Percentiles rank a stretch among this genome's conserved stretches.
Conservation (phyloP, 2,797 vertebrate species). For the Bufotes viridis region DNA sequence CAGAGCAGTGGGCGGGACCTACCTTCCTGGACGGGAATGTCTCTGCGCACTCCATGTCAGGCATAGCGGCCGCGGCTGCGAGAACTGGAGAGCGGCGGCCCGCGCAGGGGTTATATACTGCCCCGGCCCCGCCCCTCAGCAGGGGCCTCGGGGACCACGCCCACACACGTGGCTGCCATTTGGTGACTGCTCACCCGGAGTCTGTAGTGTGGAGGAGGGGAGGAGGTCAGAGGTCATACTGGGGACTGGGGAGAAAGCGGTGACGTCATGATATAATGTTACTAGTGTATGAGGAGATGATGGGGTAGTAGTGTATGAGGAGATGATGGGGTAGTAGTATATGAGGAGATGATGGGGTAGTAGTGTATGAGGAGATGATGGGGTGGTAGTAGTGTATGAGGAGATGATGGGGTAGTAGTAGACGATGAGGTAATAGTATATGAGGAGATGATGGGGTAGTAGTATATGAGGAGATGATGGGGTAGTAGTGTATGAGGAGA, state of each 20-base stretch:
- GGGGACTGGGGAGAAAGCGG: no score
- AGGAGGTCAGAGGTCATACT: accelerated
- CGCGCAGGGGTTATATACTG: background rate
- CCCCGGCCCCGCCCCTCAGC: background rate
- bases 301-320: background rate
- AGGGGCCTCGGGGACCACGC: no score
- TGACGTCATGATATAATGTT: no score
- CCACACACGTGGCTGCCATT: no score
- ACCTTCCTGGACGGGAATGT: constrained; percentile 49
- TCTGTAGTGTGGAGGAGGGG: no score
- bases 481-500: no score
- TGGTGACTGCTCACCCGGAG: background rate
- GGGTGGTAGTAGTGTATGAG: background rate
- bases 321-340: background rate
- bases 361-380: background rate
- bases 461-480: background rate
- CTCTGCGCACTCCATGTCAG: constrained; percentile 36
- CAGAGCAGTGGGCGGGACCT: background rate
- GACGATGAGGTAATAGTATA: background rate
- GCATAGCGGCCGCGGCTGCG: background rate
- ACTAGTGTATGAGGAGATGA: background rate
- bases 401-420: background rate
- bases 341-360: background rate
- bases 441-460: background rate
- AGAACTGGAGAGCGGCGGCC: accelerated